Evolutionary conservation across 2,797 vertebrate genomes (phyloP), one percentile per base, ranked within the genome.

Genomic region (Protonibea diacanthus): DNA sequence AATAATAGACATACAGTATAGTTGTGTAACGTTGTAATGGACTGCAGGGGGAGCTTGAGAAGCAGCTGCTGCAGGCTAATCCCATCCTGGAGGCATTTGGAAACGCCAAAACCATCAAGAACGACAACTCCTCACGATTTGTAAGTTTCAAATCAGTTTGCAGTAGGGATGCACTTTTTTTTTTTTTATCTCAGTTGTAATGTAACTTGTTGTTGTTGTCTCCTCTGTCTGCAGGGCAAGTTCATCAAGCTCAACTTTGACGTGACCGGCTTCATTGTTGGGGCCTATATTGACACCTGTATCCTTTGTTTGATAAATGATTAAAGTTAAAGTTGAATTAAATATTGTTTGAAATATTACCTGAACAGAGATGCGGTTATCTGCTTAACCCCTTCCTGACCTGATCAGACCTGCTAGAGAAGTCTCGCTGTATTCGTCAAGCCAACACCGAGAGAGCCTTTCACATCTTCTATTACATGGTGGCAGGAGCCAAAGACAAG

Each of bases 211-310:
- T 42, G 65, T 20, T 66, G 42, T 52, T n/a, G 8, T 74, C 66
- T 23, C 15, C 18, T 90, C 64, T 71, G 40, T 73, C 17, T 80
- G 60, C 95, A 99, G 98, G 98, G 98, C 38, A 99, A 99, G 91
- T 99, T 99, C 91, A 98, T 99, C 93, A 97, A 97, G 76, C 98
- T 99, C 88, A 99, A 99, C 95, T 99, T 99, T 6, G 98, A 99
- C 1, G 98, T 99, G 83, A 98, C 98, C 0, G 98, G 98, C 15
- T 99, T 95, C 86, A 95, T 99, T 0, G 97, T 99, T 0, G 97
- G 98, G 59, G 98, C 98, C 38, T 98, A 97, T 86, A 98, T 99
- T 0, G 97, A 99, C 88, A 98, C 97, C 5, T 99, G 98, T 99
- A 99, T 99, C 97, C 97, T 98, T 83, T 45, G 6, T n/a, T 23